Evolutionary conservation across 2,888 invertebrate species (phyloP).

Genomic region (Eugnorisma glareosa): DNA sequence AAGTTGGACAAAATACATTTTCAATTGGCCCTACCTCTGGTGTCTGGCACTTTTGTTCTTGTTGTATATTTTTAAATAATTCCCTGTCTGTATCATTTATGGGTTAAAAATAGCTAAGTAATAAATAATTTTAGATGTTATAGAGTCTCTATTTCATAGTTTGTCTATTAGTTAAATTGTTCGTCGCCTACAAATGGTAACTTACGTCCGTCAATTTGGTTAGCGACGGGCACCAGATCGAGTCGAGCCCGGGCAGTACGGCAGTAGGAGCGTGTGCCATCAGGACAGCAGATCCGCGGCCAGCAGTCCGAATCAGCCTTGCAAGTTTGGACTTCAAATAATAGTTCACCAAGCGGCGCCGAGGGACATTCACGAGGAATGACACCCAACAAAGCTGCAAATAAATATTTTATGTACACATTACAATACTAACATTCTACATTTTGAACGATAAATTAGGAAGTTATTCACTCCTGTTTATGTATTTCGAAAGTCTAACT

Average conservation of each 20-base stretch:
- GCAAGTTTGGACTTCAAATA: slow-evolving; percentile 93
- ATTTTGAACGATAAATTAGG: not conserved
- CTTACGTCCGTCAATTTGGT: slow-evolving; percentile 92
- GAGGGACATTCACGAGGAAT: slow-evolving; percentile 93
- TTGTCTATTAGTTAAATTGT: not conserved
- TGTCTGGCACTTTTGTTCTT: not conserved
- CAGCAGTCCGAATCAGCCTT: slow-evolving; percentile 93
- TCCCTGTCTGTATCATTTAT: not conserved
- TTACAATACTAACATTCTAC: not conserved
- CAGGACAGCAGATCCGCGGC: slow-evolving; percentile 94
- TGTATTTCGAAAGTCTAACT: not conserved
- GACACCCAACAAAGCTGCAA: slow-evolving; percentile 92
- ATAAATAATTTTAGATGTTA: not conserved
- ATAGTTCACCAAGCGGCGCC: slow-evolving; percentile 92
- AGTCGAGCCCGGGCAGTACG: slow-evolving; percentile 93
- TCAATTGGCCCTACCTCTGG: not conserved
- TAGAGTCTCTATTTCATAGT: not conserved
- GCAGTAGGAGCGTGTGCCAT: slow-evolving; percentile 92
- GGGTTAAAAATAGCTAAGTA: not conserved
- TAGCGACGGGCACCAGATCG: slow-evolving; percentile 92
- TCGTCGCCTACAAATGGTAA: slow-evolving; percentile 33
- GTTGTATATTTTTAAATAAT: not conserved
- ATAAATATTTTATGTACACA: not conserved
- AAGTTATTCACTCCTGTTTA: not conserved
- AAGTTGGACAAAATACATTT: too few relatives aligned